Evolutionary conservation across 1,140 invertebrate species (phyloP).

Genomic region (Oryctes rhinoceros): DNA sequence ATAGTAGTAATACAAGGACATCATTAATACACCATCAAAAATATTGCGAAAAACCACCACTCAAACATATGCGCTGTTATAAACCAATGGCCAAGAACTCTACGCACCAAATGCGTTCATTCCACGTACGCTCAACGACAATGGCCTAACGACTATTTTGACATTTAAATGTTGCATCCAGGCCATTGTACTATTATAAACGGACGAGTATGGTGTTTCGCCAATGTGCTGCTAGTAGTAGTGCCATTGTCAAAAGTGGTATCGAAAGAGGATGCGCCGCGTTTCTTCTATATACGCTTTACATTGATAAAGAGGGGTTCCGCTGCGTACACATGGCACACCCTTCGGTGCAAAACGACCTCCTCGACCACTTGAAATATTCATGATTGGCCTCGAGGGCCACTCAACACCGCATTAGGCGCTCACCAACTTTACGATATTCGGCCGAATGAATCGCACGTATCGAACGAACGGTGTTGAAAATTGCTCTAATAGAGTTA

Average conservation of each 20-base stretch:
- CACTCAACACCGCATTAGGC: conserved; percentile 2
- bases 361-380: conserved; percentile 14
- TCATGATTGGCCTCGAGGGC: conserved; percentile 23
- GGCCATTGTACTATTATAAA: too few species aligned
- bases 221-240: neutral
- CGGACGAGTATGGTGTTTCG: neutral
- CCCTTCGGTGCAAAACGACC: neutral
- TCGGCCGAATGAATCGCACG: neutral
- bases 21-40: too few species aligned
- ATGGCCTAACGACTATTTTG: conserved; percentile 28
- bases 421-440: neutral
- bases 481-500: conserved; percentile 34
- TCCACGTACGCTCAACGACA: neutral
- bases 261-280: neutral
- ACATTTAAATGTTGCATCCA: conserved; percentile 13
- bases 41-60: too few species aligned
- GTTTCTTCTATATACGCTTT: neutral
- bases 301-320: neutral
- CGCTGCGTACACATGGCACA: neutral
- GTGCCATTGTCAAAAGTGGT: neutral
- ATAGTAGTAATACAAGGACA: too few species aligned
- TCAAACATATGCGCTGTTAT: too few species aligned
- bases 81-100: too few species aligned
- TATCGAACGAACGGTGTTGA: conserved; percentile 1
- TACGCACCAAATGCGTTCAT: too few species aligned